A percentile compares a stretch with the other conserved stretches of the same genome.
These are phyloP conservation scores for Diadophis punctatus DNA, from an alignment of 2,113 vertebrate species.

Conservation along the genomic window DNA sequence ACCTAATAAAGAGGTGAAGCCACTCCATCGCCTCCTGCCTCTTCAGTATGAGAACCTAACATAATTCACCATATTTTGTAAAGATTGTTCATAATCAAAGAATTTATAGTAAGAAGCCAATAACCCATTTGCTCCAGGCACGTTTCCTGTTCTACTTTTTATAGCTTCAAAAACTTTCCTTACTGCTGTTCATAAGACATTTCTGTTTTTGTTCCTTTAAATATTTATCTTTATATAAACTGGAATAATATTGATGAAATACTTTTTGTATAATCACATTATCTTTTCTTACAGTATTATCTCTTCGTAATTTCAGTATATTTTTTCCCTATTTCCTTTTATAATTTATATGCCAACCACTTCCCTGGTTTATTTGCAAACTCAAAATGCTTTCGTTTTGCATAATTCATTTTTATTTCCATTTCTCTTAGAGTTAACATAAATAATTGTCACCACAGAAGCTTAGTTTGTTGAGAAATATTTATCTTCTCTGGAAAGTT, in stretches of 20 bases:
- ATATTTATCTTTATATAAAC: background rate
- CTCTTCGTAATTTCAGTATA: background rate
- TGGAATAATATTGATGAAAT: background rate
- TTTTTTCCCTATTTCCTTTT: background rate
- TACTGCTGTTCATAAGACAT: background rate
- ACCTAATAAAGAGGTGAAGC: no score
- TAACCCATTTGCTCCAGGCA: background rate
- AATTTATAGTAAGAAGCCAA: background rate
- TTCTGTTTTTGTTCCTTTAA: background rate
- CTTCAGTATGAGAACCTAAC: no score
- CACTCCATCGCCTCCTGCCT: no score
- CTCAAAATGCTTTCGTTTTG: background rate
- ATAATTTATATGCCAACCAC: background rate
- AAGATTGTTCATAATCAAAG: background rate
- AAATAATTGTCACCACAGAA: background rate
- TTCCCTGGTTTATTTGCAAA: background rate
- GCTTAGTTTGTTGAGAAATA: background rate
- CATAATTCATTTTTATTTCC: background rate
- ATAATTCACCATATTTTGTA: background rate
- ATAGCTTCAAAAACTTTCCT: background rate
- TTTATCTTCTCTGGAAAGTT: background rate
- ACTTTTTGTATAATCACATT: background rate
- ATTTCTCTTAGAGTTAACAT: background rate
- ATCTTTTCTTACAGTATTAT: background rate
- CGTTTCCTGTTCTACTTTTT: background rate